Evolutionary conservation across 2,888 invertebrate genomes (phyloP).

Genomic region (Petrolisthes manimaculis): DNA sequence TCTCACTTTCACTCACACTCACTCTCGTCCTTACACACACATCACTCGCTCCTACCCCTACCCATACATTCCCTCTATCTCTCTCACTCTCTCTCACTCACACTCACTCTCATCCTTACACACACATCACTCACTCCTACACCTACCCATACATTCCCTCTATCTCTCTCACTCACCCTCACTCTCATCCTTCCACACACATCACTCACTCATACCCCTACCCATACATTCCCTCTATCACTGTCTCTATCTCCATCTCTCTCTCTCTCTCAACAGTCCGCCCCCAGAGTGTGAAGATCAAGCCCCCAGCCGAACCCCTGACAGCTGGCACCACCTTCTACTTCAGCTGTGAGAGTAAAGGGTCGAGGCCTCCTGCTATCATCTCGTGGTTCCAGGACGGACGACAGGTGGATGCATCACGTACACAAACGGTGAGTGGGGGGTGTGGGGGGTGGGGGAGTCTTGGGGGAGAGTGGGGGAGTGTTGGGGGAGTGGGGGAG

Average conservation of each 20-base stretch:
- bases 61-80: not conserved
- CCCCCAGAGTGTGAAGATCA: conserved; percentile 51
- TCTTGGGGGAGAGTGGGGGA: no score
- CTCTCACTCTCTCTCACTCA: not conserved
- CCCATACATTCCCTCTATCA: not conserved
- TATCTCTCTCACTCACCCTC: not conserved
- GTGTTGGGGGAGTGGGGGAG: not conserved
- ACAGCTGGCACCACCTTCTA: conserved; percentile 36
- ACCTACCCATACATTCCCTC: not conserved
- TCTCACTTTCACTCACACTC: not conserved
- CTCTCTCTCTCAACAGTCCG: conserved; percentile 38
- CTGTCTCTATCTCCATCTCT: not conserved
- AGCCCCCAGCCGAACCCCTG: conserved; percentile 38
- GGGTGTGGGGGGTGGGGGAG: not conserved
- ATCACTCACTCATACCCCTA: not conserved
- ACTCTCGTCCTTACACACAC: not conserved
- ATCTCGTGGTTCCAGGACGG: conserved; percentile 59
- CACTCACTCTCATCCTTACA: not conserved
- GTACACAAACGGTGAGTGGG: conserved; percentile 47
- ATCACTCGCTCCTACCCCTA: not conserved
- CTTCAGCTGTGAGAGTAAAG: conserved; percentile 56
- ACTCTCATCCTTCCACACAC: not conserved
- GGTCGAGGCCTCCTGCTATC: conserved; percentile 53
- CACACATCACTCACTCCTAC: not conserved
- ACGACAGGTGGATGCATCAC: conserved; percentile 37